A percentile compares a stretch with the other conserved stretches of the same genome.
Evolutionary conservation across 2,113 vertebrate genomes (phyloP).

Genomic region (Plecotus auritus): DNA sequence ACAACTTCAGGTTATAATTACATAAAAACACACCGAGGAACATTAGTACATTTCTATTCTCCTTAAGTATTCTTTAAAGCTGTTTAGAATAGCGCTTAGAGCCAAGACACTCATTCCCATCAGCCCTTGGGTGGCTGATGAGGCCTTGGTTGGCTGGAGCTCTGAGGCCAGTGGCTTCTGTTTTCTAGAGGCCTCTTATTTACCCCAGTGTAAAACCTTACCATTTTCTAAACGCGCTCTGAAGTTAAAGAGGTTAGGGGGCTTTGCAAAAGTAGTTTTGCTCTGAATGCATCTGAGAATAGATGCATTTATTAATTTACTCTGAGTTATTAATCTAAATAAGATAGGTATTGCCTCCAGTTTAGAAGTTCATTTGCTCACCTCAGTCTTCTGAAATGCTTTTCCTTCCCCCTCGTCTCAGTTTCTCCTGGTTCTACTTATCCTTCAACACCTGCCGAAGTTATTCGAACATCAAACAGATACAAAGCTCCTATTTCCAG

Average conservation of each 20-base stretch:
- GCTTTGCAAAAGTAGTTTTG: not conserved
- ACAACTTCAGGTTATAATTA: conserved; percentile 44
- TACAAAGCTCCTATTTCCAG: not conserved
- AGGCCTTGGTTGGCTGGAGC: not conserved
- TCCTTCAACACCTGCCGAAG: not conserved
- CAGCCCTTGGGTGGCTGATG: not conserved
- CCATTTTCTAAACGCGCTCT: not conserved
- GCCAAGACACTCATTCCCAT: not conserved
- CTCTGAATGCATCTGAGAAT: not conserved
- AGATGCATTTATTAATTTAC: not conserved
- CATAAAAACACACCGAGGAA: conserved; percentile 1
- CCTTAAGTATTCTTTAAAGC: not conserved
- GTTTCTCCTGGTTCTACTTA: not conserved
- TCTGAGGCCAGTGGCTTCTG: not conserved
- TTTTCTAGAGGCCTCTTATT: not conserved
- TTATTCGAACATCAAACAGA: not conserved
- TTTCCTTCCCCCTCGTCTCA: not conserved
- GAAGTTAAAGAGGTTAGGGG: not conserved
- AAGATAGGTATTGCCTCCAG: not conserved
- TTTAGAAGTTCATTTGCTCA: not conserved
- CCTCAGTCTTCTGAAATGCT: not conserved
- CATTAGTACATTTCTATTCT: not conserved
- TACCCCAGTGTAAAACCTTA: not conserved
- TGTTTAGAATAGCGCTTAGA: not conserved
- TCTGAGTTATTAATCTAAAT: not conserved